Evolutionary conservation across 2,888 invertebrate species (phyloP), one percentile per base, ranked within the genome.

Genomic region (Morpho achilles): DNA sequence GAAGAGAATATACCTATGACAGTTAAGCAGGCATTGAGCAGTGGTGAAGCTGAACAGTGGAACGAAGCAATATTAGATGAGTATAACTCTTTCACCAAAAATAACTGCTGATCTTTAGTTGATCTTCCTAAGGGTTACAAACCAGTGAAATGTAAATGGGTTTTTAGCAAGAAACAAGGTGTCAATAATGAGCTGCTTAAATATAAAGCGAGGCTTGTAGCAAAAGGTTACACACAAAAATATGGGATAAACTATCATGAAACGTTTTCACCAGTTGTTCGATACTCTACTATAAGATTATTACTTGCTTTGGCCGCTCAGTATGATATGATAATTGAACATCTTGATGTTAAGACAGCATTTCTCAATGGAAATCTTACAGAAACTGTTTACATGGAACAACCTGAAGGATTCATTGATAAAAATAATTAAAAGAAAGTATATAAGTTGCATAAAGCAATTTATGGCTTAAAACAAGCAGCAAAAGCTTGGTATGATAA

Each of bases 271-370:
- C 42, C 42, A 42, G 42, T 42, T 8, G 42, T 23, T 53, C 7
- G 22, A 16, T 32, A 39, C 39, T 42, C 42, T 8, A 42, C 7
- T 8, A 42, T 42, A 42, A 42, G 42, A 7, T 8, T 42, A 8
- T 47, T 61, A 39, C 48, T 46, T 51, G 32, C 41, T 22, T 41
- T 64, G 23, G 61, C 57, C 8, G 47, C 32, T 22, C 9, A 58
- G 43, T 50, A 60, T 44, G 22, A 52, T n/a, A 23, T 61, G 22
- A 43, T 55, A 7, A 56, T 60, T 32, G 57, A 67, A 9, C 67
- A 67, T 10, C 39, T 67, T 6, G 65, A 67, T 59, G 65, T 67
- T 0, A 65, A 62, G 23, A 63, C 65, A 41, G 63, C 63, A n/a
- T 67, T 65, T 46, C 40, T 67, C 10, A 64, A 67, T 56, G 61